Conservation (phyloP, 1,140 invertebrate species). For the Diprion similis region DNA sequence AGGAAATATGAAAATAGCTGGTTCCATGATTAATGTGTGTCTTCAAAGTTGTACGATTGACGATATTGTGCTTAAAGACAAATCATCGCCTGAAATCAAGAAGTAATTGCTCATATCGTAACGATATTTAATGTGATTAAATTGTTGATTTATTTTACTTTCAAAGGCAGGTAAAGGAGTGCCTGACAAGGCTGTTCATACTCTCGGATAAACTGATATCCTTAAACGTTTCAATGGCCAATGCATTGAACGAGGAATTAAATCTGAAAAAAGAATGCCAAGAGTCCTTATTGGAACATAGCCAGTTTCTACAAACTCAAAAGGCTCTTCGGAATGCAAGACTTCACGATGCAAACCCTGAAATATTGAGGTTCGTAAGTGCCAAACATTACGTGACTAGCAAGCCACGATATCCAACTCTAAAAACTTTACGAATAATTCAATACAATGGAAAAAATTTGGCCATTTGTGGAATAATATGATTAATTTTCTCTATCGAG, state of each 20-base stretch:
- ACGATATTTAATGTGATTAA: constrained; percentile 9
- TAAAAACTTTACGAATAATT: too few relatives aligned
- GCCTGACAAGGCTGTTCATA: constrained; percentile 34
- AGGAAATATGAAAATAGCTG: constrained; percentile 32
- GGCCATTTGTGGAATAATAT: too few relatives aligned
- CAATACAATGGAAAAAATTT: too few relatives aligned
- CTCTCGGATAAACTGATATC: constrained; percentile 34
- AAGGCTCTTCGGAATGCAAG: constrained; percentile 32
- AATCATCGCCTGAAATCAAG: constrained; percentile 22
- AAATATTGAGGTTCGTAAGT: constrained; percentile 35
- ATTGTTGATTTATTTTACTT: not conserved
- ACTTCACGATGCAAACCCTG: constrained; percentile 43
- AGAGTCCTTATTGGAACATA: constrained; percentile 30
- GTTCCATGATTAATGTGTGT: constrained; percentile 28
- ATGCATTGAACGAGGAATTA: constrained; percentile 27
- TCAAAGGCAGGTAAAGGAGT: constrained; percentile 32
- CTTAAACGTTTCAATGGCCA: constrained; percentile 26
- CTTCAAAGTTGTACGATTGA: constrained; percentile 34
- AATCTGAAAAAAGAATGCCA: constrained; percentile 37
- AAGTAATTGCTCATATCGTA: constrained; percentile 28
- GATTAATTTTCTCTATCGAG: not conserved
- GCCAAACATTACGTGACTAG: too few relatives aligned
- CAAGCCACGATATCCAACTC: too few relatives aligned
- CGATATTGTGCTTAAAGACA: constrained; percentile 31
- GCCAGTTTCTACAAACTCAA: constrained; percentile 40